A percentile compares a stretch with the other conserved stretches of the same genome.
These are phyloP conservation scores for Antigone vipio DNA, from an alignment of 2,113 vertebrate genomes.

Conservation along the genomic window DNA sequence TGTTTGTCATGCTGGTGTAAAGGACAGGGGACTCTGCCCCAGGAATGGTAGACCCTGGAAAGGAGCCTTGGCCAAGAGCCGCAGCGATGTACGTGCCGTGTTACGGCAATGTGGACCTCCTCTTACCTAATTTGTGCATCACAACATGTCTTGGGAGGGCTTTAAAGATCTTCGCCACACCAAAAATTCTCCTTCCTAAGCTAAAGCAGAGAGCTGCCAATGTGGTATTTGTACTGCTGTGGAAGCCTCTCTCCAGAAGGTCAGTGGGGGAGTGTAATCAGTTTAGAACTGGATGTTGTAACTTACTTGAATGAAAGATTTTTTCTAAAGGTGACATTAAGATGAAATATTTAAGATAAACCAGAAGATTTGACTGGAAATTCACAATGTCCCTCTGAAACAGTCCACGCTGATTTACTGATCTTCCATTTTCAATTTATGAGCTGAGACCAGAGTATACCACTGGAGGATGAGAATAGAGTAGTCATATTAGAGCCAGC, in stretches of 20 bases:
- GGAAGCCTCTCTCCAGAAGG: slow-evolving; percentile 66
- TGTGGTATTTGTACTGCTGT: neutral
- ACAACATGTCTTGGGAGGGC: neutral
- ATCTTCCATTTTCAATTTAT: slow-evolving; percentile 85
- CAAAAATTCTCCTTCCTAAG: neutral
- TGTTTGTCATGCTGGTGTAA: neutral
- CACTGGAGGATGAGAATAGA: slow-evolving; percentile 83
- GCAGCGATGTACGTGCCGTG: rapidly evolving
- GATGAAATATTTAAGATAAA: slow-evolving; percentile 88
- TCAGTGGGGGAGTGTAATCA: slow-evolving; percentile 72
- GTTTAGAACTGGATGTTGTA: slow-evolving; percentile 77
- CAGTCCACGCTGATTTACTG: slow-evolving; percentile 81
- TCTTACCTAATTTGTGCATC: neutral
- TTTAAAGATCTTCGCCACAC: neutral
- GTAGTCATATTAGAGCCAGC: slow-evolving; percentile 84
- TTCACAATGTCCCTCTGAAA: slow-evolving; percentile 80
- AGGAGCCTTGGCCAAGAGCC: neutral
- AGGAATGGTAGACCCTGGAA: neutral
- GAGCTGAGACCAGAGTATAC: slow-evolving; percentile 82
- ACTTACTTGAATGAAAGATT: slow-evolving; percentile 79
- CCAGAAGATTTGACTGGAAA: slow-evolving; percentile 82
- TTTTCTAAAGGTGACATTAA: slow-evolving; percentile 83
- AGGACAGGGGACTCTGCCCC: neutral
- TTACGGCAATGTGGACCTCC: neutral
- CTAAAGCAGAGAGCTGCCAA: neutral